Percentiles rank a stretch among this genome's conserved stretches.
Conservation (phyloP, 2,888 invertebrate genomes). For the Drosophila differens region DNA sequence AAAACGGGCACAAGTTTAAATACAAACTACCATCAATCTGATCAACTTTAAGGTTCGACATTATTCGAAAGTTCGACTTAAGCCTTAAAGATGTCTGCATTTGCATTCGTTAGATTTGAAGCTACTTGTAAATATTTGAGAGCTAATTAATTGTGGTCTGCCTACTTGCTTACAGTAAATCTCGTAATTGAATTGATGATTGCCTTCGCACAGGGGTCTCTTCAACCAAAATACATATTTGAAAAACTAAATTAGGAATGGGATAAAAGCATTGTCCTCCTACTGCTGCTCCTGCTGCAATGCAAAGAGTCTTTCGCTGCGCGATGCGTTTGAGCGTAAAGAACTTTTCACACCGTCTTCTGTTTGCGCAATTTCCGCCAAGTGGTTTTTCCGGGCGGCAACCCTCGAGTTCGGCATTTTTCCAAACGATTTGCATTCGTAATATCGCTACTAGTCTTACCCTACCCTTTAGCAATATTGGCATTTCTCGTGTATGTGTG, state of each 20-base stretch:
- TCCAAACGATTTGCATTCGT: slow-evolving; percentile 53
- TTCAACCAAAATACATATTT: not conserved
- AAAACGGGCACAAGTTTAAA: slow-evolving; percentile 1
- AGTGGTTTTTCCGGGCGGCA: slow-evolving; percentile 60
- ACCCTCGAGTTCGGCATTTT: slow-evolving; percentile 27
- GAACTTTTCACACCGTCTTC: slow-evolving; percentile 21
- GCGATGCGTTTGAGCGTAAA: slow-evolving; percentile 43
- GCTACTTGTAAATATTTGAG: not conserved
- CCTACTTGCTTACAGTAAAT: not conserved
- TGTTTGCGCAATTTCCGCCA: slow-evolving; percentile 47
- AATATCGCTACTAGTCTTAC: not conserved
- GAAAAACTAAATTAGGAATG: no score
- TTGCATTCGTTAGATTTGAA: not conserved
- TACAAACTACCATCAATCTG: slow-evolving; percentile 12
- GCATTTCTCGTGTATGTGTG: not conserved
- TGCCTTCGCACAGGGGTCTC: slow-evolving; percentile 4
- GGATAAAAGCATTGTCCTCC: slow-evolving; percentile 15
- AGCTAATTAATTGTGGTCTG: not conserved
- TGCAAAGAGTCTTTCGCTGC: slow-evolving; percentile 8
- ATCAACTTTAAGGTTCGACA: slow-evolving; percentile 22
- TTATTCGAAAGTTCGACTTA: not conserved
- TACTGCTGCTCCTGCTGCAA: slow-evolving; percentile 3
- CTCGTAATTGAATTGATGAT: slow-evolving; percentile 27
- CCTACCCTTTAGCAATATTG: not conserved
- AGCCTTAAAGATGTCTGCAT: not conserved